phyloP scores from a whole-genome alignment of 1,140 invertebrate species.

The Antheraea mylitta region DNA sequence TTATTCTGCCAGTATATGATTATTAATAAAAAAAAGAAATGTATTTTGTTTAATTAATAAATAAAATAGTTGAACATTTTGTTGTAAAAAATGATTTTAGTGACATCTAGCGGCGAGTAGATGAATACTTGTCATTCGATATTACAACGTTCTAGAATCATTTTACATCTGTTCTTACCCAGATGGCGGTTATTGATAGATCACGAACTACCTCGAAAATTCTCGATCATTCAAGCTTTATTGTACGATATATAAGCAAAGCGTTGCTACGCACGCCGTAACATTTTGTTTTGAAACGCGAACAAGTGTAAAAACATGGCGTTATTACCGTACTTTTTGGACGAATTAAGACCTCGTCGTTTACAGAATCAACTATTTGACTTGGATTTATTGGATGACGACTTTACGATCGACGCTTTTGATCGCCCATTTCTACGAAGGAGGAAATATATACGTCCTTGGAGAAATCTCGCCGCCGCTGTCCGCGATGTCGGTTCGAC shows the following conservation, averaged over 20 bases:
- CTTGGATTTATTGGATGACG: constrained; percentile 45
- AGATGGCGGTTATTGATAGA: constrained; percentile 20
- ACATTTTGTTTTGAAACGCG: constrained; percentile 32
- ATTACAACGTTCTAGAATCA: neutral
- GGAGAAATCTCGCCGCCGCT: constrained; percentile 45
- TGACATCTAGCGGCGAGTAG: neutral
- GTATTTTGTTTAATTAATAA: too few relatives aligned
- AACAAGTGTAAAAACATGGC: constrained; percentile 39
- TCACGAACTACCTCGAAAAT: constrained; percentile 6
- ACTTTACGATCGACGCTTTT: constrained; percentile 53
- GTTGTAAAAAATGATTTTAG: neutral
- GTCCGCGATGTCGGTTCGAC: constrained; percentile 52
- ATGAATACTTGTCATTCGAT: neutral
- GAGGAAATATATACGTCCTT: constrained; percentile 46
- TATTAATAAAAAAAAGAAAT: neutral
- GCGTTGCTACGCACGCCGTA: constrained; percentile 21
- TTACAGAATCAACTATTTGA: constrained; percentile 51
- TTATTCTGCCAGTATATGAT: neutral
- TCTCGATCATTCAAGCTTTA: constrained; percentile 28
- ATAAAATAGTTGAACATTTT: too few relatives aligned
- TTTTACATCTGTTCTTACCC: constrained; percentile 14
- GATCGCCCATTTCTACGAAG: constrained; percentile 38
- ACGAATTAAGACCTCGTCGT: constrained; percentile 51
- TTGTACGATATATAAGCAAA: constrained; percentile 39
- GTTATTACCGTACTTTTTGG: constrained; percentile 54